phyloP scores from a whole-genome alignment of 2,888 invertebrate genomes.

The Lycia hirtaria region DNA sequence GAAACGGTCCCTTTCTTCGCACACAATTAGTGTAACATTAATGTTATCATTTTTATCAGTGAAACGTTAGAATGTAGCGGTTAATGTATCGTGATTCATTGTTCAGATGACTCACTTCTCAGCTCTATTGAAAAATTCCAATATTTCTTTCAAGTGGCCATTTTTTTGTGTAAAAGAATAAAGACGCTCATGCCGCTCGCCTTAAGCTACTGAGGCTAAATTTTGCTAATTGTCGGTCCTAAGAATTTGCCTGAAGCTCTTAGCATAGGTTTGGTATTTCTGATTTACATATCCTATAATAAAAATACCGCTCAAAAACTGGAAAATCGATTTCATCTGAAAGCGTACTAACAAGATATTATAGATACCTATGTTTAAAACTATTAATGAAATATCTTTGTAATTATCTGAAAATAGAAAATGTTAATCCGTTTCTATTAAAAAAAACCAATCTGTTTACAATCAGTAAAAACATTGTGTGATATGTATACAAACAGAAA shows the following conservation, averaged over 20 bases:
- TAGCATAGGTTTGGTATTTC: too few species aligned
- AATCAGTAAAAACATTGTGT: too few species aligned
- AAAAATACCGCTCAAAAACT: too few species aligned
- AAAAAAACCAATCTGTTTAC: too few species aligned
- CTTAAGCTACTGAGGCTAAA: constrained; percentile 22
- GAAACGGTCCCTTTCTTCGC: constrained; percentile 47
- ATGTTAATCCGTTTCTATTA: too few species aligned
- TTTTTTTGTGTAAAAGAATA: constrained; percentile 30
- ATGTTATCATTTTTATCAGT: constrained; percentile 64
- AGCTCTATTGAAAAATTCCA: constrained; percentile 37
- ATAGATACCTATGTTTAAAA: too few species aligned
- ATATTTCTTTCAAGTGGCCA: constrained; percentile 34
- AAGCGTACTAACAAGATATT: too few species aligned
- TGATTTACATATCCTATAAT: constrained; percentile 23
- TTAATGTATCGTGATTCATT: constrained; percentile 65
- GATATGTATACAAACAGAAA: too few species aligned
- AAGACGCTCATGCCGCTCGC: constrained; percentile 30
- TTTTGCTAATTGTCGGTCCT: constrained; percentile 34
- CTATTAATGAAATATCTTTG: too few species aligned
- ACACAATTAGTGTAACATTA: constrained; percentile 57
- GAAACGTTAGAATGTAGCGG: constrained; percentile 70
- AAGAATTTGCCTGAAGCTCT: constrained; percentile 33
- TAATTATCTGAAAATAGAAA: too few species aligned
- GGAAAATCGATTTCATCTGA: too few species aligned
- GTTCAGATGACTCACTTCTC: constrained; percentile 62